phyloP scores from a whole-genome alignment of 2,797 vertebrate species.

The Sebastes aleutianus region DNA sequence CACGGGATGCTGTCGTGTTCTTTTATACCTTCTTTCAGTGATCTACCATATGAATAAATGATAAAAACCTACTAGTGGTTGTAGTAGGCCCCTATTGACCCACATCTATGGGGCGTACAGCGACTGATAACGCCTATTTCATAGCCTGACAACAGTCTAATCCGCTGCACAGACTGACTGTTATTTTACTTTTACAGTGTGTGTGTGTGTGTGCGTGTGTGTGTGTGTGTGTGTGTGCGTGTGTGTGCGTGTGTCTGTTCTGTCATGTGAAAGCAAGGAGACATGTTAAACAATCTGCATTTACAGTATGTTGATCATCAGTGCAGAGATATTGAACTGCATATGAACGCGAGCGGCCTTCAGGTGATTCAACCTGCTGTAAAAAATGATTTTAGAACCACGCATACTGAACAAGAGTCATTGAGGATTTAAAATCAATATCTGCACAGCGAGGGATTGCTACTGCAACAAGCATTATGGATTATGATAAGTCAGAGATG shows the following conservation, averaged over 20 bases:
- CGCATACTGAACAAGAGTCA: not conserved
- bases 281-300: not conserved
- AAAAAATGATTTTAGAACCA: not conserved
- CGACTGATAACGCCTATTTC: fast-evolving
- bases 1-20: no score
- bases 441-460: not conserved
- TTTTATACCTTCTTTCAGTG: no score
- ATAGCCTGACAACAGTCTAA: no score
- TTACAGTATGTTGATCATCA: not conserved
- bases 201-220: not conserved
- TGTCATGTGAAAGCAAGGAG: not conserved
- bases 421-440: not conserved
- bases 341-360: not conserved
- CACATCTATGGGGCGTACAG: no score
- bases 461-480: not conserved
- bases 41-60: no score
- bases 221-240: not conserved
- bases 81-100: no score
- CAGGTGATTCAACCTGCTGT: not conserved
- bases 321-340: not conserved
- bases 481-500: not conserved
- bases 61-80: no score
- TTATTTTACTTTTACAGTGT: not conserved
- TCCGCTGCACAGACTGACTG: not conserved
- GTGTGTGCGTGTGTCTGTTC: not conserved